Conservation (phyloP, 2,113 vertebrate species). For the Prochilodus magdalenae region DNA sequence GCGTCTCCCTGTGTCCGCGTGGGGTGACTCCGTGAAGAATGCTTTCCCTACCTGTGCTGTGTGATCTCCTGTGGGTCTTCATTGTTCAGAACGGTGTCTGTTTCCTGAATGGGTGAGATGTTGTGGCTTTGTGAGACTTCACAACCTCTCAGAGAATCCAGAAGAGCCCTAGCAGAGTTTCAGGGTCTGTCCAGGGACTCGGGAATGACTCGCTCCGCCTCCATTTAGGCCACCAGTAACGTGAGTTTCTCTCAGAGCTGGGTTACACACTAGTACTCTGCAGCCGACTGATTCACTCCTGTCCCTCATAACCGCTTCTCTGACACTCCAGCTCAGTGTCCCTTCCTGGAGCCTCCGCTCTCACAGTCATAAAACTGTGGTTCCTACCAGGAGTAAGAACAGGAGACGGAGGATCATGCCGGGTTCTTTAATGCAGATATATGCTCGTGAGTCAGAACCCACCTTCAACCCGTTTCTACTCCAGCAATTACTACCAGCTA, state of each 20-base stretch:
- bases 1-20: too few species aligned
- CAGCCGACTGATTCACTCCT: neutral
- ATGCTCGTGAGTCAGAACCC: neutral
- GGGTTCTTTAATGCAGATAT: neutral
- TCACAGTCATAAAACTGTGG: neutral
- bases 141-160: constrained; percentile 90
- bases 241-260: constrained; percentile 74
- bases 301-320: too few species aligned
- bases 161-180: constrained; percentile 86
- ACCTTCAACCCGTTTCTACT: constrained; percentile 19
- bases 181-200: constrained; percentile 88
- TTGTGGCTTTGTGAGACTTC: constrained; percentile 96
- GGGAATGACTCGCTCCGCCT: constrained; percentile 88
- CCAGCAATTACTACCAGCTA: too few species aligned
- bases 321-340: too few species aligned
- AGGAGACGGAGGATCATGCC: neutral
- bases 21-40: too few species aligned
- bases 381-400: constrained; percentile 22
- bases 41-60: too few species aligned
- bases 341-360: too few species aligned
- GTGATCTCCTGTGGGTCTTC: too few species aligned
- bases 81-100: too few species aligned
- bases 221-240: constrained; percentile 90
- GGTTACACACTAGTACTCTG: neutral
- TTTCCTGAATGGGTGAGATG: constrained; percentile 69